Base-by-base conservation (phyloP, 2,888 invertebrate genomes). In the Embidobia sp. region DNA sequence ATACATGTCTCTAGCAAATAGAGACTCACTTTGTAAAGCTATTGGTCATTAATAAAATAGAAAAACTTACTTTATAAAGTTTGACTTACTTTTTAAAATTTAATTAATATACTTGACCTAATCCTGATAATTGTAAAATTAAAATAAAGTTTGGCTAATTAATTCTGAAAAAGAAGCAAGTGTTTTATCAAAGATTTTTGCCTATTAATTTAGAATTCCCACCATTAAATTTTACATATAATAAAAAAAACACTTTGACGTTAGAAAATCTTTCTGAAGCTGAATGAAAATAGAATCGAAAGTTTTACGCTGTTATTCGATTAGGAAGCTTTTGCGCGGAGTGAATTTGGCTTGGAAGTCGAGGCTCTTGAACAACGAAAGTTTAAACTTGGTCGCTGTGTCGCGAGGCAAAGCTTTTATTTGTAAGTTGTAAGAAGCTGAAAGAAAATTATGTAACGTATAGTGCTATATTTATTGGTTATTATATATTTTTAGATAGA, bases 241-340 rank as follows among this genome's bases (percentile, higher is more conserved):
- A 63, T 48, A 16, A 76, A 42, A 19, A 72, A 76, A 64, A 66
- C 46, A 59, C 46, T 53, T 69, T 55, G 33, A 35, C 16, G 57
- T 69, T 51, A 49, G 63, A 51, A 57, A 72, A 64, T 64, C 59
- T 73, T 57, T 74, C 29, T 31, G 18, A 18, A 15, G 42, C 33
- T 16, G 49, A 55, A 63, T 55, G 40, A 55, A 73, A 67, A 57
- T 53, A 37, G 48, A 69, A 63, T 67, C 61, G 37, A 66, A 72
- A 77, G 66, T 73, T 77, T 49, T 59, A 53, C 57, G 64, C 73
- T 74, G 51, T 77, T 77, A 74, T 33, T 69, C 69, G 69, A 74
- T 73, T 77, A 77, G 64, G 69, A 57, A 77, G 73, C 77, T 77
- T 74, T 74, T 55, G 69, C 64, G 31, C 48, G 27, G 29, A 73